phyloP scores from a whole-genome alignment of 2,797 vertebrate genomes.

The Peromyscus nudipes region DNA sequence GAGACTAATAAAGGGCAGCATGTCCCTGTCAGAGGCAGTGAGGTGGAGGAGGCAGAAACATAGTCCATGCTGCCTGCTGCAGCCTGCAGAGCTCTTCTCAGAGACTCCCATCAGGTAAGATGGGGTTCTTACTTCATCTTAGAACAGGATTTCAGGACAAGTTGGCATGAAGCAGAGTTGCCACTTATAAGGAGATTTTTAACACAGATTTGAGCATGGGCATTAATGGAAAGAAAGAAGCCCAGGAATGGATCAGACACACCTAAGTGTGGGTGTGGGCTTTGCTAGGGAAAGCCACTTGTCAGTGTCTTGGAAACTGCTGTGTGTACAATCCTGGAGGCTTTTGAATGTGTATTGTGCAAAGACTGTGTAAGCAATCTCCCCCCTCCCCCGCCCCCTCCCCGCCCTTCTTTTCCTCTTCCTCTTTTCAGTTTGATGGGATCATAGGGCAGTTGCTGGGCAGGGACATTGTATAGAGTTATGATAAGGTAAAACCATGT shows the following conservation, averaged over 20 bases:
- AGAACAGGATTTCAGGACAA: neutral
- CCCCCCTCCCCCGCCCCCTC: fast-evolving
- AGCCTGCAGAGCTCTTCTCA: neutral
- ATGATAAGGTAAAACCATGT: neutral
- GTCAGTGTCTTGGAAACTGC: neutral
- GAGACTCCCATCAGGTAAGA: neutral
- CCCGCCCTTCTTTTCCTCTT: neutral
- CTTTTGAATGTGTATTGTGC: neutral
- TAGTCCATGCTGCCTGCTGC: neutral
- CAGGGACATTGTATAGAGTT: too few relatives aligned
- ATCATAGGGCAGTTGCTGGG: neutral
- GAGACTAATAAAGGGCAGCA: neutral
- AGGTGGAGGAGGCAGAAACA: neutral
- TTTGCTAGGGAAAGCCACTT: neutral
- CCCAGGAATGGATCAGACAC: neutral
- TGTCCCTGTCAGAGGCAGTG: neutral
- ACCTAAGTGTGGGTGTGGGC: neutral
- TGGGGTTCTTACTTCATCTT: neutral
- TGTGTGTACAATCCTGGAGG: neutral
- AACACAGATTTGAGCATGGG: neutral
- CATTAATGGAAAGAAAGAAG: neutral
- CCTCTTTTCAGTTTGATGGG: neutral
- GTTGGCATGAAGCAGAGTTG: neutral
- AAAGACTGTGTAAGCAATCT: neutral
- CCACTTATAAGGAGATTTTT: neutral